These are phyloP conservation scores for Platorchestia sp. DNA, from an alignment of 1,140 invertebrate genomes.

Conservation along the genomic window DNA sequence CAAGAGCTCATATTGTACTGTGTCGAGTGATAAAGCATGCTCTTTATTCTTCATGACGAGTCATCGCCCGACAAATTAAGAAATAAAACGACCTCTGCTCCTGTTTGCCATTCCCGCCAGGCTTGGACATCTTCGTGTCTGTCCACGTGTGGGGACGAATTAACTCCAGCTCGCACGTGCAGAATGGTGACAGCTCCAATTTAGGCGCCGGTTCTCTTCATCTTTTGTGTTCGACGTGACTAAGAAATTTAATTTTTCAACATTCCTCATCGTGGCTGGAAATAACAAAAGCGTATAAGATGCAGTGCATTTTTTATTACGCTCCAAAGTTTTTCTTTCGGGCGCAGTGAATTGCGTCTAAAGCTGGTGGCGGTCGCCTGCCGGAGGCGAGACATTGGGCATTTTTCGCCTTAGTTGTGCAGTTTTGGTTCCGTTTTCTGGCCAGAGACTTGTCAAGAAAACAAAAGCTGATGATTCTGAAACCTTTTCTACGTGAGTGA, in stretches of 20 bases:
- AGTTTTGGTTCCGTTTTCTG: neutral
- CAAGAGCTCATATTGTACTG: constrained; percentile 4
- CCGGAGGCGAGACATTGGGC: neutral
- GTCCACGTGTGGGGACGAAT: neutral
- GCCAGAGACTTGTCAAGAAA: neutral
- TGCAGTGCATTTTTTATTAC: neutral
- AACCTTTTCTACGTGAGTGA: neutral
- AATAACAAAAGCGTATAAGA: neutral
- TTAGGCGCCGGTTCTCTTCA: neutral
- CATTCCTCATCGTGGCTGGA: neutral
- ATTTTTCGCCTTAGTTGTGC: neutral
- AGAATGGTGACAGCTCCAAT: neutral
- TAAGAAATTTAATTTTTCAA: neutral
- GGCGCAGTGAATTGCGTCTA: neutral
- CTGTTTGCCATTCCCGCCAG: constrained; percentile 8
- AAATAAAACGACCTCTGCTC: neutral
- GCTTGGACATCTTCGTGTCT: neutral
- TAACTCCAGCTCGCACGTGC: neutral
- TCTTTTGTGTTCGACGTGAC: neutral
- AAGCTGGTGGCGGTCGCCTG: neutral
- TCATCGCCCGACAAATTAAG: constrained; percentile 18
- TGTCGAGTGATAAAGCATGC: constrained; percentile 4
- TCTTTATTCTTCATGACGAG: constrained; percentile 1
- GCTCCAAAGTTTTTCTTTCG: neutral
- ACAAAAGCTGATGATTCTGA: neutral